phyloP scores from a whole-genome alignment of 2,797 vertebrate genomes.

The Hippoglossus hippoglossus region DNA sequence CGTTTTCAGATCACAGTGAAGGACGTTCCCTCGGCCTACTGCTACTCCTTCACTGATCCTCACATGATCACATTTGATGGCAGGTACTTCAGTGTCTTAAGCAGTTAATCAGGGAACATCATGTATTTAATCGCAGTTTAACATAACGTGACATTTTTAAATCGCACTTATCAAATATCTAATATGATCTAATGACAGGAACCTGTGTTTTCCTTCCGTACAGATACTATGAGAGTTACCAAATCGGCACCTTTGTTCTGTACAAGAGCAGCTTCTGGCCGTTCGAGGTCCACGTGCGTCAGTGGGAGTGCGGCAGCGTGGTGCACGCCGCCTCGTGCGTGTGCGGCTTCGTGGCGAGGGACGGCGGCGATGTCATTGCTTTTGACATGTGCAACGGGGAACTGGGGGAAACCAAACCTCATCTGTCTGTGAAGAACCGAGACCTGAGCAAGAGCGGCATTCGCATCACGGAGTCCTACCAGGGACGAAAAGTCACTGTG shows the following conservation, averaged over 20 bases:
- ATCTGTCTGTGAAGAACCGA: slow-evolving; percentile 85
- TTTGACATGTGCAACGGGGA: slow-evolving; percentile 91
- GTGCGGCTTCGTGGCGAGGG: slow-evolving; percentile 88
- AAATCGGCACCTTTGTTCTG: slow-evolving; percentile 90
- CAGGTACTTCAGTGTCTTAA: slow-evolving; percentile 82
- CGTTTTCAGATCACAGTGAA: slow-evolving; percentile 86
- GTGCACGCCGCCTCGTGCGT: slow-evolving; percentile 85
- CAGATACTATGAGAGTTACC: slow-evolving; percentile 89
- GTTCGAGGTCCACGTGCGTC: slow-evolving; percentile 89
- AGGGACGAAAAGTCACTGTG: slow-evolving; percentile 94
- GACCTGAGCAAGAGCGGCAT: slow-evolving; percentile 77
- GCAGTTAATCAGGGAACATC: background rate
- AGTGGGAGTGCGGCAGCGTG: slow-evolving; percentile 90
- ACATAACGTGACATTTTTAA: background rate
- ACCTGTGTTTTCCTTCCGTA: background rate
- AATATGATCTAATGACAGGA: background rate
- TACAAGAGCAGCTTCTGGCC: slow-evolving; percentile 84
- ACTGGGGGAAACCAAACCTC: slow-evolving; percentile 84
- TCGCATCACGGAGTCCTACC: slow-evolving; percentile 89
- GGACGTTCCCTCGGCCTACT: slow-evolving; percentile 87
- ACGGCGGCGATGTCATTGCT: slow-evolving; percentile 82
- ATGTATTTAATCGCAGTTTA: background rate
- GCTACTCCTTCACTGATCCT: slow-evolving; percentile 91
- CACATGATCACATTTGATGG: slow-evolving; percentile 93
- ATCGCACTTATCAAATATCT: background rate